These are phyloP conservation scores for Urocynchramus pylzowi DNA, from an alignment of 2,113 vertebrate genomes.

Conservation along the genomic window DNA sequence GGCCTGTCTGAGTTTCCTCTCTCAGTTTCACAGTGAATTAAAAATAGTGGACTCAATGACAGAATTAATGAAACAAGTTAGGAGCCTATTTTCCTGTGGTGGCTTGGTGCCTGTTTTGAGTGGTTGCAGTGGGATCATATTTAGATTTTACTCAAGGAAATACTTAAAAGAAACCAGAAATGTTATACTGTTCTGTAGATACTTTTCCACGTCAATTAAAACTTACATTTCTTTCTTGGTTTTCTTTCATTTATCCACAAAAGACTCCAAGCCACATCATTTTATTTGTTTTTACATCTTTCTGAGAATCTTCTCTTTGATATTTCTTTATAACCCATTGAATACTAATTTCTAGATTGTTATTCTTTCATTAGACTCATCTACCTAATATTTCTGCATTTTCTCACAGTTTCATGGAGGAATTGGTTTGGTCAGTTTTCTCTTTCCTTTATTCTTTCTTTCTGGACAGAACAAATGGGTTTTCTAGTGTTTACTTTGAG, in stretches of 20 bases:
- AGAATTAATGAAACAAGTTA: neutral
- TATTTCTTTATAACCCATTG: neutral
- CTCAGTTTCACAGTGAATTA: neutral
- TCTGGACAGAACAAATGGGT: neutral
- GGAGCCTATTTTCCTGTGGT: neutral
- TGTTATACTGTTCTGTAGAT: neutral
- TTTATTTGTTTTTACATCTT: neutral
- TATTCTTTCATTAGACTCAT: neutral
- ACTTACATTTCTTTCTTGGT: neutral
- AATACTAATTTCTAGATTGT: neutral
- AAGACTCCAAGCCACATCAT: neutral
- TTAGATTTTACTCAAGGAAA: neutral
- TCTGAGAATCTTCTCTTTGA: neutral
- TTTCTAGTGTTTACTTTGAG: neutral
- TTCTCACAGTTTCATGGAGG: neutral
- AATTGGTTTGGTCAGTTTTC: neutral
- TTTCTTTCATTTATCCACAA: neutral
- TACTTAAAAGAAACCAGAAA: neutral
- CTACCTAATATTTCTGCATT: neutral
- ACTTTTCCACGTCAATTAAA: neutral
- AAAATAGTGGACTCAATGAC: neutral
- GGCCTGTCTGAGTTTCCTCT: neutral
- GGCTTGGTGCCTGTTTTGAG: neutral
- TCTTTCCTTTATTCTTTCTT: neutral
- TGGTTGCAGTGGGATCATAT: neutral